Conservation (phyloP, 1,140 invertebrate genomes). For the Zelostemma sp. region DNA sequence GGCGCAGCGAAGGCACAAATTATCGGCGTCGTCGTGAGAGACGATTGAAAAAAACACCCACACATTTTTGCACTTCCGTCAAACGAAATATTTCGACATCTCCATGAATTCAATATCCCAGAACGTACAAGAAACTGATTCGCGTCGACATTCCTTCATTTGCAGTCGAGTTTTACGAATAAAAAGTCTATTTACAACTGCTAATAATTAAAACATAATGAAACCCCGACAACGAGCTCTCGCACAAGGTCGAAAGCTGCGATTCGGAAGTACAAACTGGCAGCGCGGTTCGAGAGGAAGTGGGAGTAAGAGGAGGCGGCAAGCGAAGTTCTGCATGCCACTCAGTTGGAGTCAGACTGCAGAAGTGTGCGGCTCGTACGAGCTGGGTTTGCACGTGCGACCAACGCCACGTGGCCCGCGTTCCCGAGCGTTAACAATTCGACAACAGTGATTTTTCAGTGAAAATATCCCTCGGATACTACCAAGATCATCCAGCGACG, state of each 20-base stretch:
- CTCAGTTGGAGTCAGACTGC: slow-evolving; percentile 57
- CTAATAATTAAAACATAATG: not conserved
- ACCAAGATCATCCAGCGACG: not conserved
- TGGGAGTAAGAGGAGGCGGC: slow-evolving; percentile 31
- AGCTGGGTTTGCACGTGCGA: slow-evolving; percentile 49
- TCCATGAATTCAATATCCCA: no score
- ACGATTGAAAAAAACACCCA: slow-evolving; percentile 6
- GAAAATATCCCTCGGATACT: not conserved
- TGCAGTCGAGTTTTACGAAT: no score
- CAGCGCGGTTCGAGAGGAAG: slow-evolving; percentile 20
- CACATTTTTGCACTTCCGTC: not conserved
- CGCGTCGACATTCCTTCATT: no score
- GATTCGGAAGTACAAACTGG: slow-evolving; percentile 11
- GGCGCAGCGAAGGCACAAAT: not conserved
- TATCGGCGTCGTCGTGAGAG: not conserved
- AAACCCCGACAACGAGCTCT: no score
- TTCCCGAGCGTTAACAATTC: slow-evolving; percentile 7
- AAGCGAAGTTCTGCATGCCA: slow-evolving; percentile 22
- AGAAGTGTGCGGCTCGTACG: slow-evolving; percentile 54
- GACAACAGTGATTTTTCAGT: not conserved
- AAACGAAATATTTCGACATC: no score
- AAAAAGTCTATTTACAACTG: not conserved
- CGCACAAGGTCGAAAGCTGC: slow-evolving; percentile 26
- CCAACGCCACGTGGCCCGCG: slow-evolving; percentile 54
- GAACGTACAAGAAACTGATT: no score